Conservation (phyloP, 2,113 vertebrate genomes). For the Sinocyclocheilus anshuiensis region DNA sequence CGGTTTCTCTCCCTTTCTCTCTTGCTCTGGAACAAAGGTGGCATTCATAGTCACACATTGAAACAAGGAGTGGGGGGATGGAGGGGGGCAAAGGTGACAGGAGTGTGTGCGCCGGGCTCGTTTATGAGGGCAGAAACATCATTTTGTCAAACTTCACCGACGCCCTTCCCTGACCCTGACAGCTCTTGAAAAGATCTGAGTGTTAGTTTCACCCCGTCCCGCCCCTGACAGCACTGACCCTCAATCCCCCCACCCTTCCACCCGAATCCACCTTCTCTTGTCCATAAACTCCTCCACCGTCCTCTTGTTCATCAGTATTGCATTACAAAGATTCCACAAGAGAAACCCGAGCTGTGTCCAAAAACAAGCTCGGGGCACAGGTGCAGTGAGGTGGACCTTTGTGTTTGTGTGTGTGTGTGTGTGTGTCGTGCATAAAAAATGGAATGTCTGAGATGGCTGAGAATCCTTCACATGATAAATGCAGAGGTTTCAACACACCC, state of each 20-base stretch:
- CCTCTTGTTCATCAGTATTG: constrained; percentile 49
- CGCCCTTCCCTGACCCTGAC: constrained; percentile 62
- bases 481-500: too few relatives aligned
- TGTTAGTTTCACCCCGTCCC: constrained; percentile 57
- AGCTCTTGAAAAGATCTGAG: constrained; percentile 64
- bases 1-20: constrained; percentile 38
- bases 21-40: constrained; percentile 68
- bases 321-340: constrained; percentile 76
- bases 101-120: constrained; percentile 54
- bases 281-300: neutral
- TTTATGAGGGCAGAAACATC: constrained; percentile 74
- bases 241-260: constrained; percentile 16
- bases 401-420: constrained; percentile 41
- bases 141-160: constrained; percentile 73
- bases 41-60: constrained; percentile 80
- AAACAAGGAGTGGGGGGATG: constrained; percentile 68
- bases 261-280: constrained; percentile 1
- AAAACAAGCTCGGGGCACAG: constrained; percentile 68
- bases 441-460: too few relatives aligned
- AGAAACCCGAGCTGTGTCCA: constrained; percentile 71
- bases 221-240: constrained; percentile 39
- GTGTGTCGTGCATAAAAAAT: neutral
- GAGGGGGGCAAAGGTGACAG: constrained; percentile 73
- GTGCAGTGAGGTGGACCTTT: constrained; percentile 63
- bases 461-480: too few relatives aligned